Base-by-base conservation (phyloP, 2,888 invertebrate species). In the Drosophila tanythrix region DNA sequence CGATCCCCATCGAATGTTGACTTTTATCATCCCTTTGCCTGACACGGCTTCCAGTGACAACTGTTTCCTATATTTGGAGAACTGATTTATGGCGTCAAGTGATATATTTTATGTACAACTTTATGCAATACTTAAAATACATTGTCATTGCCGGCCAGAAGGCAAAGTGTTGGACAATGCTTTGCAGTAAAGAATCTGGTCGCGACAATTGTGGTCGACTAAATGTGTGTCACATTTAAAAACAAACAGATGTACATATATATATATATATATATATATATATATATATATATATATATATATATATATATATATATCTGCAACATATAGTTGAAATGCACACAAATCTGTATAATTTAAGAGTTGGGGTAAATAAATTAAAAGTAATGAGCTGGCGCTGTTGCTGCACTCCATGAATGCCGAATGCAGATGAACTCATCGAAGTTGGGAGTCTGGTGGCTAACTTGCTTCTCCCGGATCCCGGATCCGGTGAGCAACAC, bases 1-100 rank as follows among this genome's bases (percentile, higher is more conserved):
- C 74, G 81, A 72, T 83, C 73, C 58, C 74, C 43, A 53, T 27
- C 57, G 79, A 50, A n/a, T 67, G 56, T 64, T 73, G 84, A 87
- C 81, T 60, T 68, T 21, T 48, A 46, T 71, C 74, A 62, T 50
- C 59, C 65, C 64, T 33, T 59, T 40, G 25, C 66, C 52, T 33
- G 29, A 29, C 2, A 36, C 21, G 40, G 43, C 46, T 29, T 36
- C 52, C 43, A 65, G 58, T 6, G 68, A 53, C 21, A 50, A 38
- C 15, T 40, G 43, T 18, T 43, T 51, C 65, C 13, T 27, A 43
- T 62, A 56, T 38, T 40, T 33, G 36, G 50, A 29, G 29, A 33
- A 27, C 40, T 40, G 25, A 50, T 43, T 50, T 25, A 25, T 43
- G 25, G 55, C 38, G 55, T n/a, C 18, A 33, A 35, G 25, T 40